Evolutionary conservation across 1,140 invertebrate genomes (phyloP).

Genomic region (Apis dorsata): DNA sequence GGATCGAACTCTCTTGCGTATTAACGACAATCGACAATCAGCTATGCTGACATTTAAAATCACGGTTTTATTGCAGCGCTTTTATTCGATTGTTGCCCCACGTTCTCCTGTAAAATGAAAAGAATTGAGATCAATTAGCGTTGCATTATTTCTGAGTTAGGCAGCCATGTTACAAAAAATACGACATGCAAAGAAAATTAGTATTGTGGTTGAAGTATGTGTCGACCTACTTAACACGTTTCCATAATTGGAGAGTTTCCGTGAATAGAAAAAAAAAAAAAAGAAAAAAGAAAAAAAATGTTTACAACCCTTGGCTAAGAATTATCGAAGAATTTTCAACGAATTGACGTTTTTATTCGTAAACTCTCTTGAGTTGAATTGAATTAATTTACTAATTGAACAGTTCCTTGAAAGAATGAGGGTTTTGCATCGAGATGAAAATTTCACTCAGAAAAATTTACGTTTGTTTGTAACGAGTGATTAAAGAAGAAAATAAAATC

Average conservation of each 20-base stretch:
- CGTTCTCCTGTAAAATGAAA: neutral
- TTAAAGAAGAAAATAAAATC: too few species aligned
- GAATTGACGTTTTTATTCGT: neutral
- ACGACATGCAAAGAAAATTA: conserved; percentile 16
- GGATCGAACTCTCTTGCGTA: neutral
- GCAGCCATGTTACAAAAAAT: neutral
- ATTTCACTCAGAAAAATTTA: too few species aligned
- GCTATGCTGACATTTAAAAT: conserved; percentile 10
- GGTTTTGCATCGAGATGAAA: neutral
- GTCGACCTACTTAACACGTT: conserved; percentile 41
- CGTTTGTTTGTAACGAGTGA: too few species aligned
- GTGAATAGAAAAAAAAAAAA: neutral
- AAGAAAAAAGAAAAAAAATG: neutral
- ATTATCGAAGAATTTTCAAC: neutral
- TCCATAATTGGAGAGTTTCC: conserved; percentile 42
- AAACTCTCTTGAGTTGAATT: neutral
- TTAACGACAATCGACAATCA: conserved; percentile 12
- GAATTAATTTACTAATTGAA: neutral
- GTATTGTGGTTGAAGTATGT: conserved; percentile 33
- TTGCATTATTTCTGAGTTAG: conserved; percentile 6
- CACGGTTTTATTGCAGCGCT: neutral
- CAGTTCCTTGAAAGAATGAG: too few species aligned
- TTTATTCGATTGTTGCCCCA: neutral
- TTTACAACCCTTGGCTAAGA: neutral
- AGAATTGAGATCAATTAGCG: conserved; percentile 19